Base-by-base conservation (phyloP, 2,888 invertebrate species). In the Acanthosepion esculentum region DNA sequence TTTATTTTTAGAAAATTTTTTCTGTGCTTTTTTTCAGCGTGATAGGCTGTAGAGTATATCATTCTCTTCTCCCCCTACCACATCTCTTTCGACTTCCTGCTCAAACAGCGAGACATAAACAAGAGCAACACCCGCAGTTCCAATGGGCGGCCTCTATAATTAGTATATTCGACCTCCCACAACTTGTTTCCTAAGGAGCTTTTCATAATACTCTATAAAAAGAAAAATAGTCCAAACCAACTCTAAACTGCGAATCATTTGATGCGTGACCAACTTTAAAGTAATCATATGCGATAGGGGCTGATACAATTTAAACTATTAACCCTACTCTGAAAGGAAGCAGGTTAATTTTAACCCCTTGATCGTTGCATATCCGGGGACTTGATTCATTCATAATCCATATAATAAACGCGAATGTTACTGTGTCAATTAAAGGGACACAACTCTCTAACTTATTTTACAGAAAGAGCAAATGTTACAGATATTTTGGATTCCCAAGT, bases 251-350 rank as follows among this genome's bases (percentile, higher is more conserved):
- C 4, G 15, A 33, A 12, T 78, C n/a, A 15, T n/a, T 78, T 78
- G n/a, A 78, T 78, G 78, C 78, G n/a, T 78, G n/a, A n/a, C 78
- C n/a, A 78, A 78, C 15, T 78, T n/a, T 78, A 78, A 78, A 78
- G 20, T 12, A 78, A 78, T 33, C 78, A 78, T 78, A 8, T 5
- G n/a, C n/a, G n/a, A n/a, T 59, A 20, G n/a, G 3, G n/a, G 8
- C 18, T 78, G 15, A 33, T 15, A 33, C 5, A 15, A 8, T 15
- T 8, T 8, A 78, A n/a, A n/a, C n/a, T 78, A 78, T 78, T 78
- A n/a, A n/a, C 78, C 20, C 15, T 12, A n/a, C n/a, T 78, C 2
- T n/a, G n/a, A n/a, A n/a, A 78, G 78, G 3, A 78, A 78, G n/a
- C 10, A n/a, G n/a, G 78, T 29, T n/a, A 33, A 78, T 78, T 78